Evolutionary conservation across 2,113 vertebrate species (phyloP), one percentile per base, ranked within the genome.

Genomic region (Rallus limicola): DNA sequence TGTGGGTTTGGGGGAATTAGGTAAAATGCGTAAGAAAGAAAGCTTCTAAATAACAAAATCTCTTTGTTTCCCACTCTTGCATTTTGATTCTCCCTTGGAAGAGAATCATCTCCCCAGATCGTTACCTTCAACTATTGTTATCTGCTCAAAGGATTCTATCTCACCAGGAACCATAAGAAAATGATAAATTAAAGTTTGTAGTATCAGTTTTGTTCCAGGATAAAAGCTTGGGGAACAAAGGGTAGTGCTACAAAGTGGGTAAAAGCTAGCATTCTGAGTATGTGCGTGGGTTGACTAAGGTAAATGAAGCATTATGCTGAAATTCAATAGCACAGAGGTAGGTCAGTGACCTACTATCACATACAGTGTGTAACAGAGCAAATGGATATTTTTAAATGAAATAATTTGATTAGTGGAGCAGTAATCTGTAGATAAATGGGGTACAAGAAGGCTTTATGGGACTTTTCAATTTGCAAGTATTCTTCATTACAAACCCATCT

Each of bases 281-380:
- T 42, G 81, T 86, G 92, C 0, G 13, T 94, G 88, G 92, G 93
- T 9, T 96, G 82, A 28, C 38, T 44, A 78, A 93, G 64, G 87
- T 85, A 97, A 96, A 97, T 95, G 92, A 95, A 86, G 53, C 91
- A 87, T 92, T 96, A 78, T 92, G 40, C 44, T 78, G 88, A 84
- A 88, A 95, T 96, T 97, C 90, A 97, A 87, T 85, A 93, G 60
- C 71, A 92, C 84, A 87, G 84, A 92, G 62, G 78, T 77, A 96
- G 91, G 89, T 79, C 81, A 85, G 42, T 64, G 76, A 92, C 74
- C 93, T 86, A 59, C 25, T 36, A 56, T 82, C 74, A 80, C 60
- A 82, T 58, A 52, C 14, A 63, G 33, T 7, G 36, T 60, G 17
- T 62, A 82, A 46, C 2, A 3, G 62, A 92, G 52, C 84, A 95